Conservation (phyloP, 2,113 vertebrate species). For the Neotoma lepida region DNA sequence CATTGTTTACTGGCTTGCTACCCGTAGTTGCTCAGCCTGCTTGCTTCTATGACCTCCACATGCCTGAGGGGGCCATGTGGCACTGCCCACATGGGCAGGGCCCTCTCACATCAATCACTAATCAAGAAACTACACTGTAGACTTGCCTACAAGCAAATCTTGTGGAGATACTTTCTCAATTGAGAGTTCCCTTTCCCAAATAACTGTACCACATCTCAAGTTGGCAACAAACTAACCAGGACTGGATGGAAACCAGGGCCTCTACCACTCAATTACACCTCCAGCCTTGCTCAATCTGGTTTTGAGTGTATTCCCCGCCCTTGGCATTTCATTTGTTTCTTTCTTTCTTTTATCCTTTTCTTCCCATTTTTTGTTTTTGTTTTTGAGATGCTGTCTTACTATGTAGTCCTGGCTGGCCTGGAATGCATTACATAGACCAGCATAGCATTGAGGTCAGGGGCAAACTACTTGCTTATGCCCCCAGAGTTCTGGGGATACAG, state of each 20-base stretch:
- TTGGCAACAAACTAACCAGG: not conserved
- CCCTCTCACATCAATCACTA: not conserved
- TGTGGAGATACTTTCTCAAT: not conserved
- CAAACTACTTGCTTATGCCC: not conserved
- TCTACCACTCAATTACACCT: not conserved
- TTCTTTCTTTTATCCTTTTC: not conserved
- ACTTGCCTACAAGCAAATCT: not conserved
- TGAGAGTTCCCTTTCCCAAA: not conserved
- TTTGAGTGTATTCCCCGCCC: not conserved
- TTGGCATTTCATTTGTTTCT: not conserved
- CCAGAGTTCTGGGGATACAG: not conserved
- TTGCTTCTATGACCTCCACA: not conserved
- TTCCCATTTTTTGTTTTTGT: not conserved
- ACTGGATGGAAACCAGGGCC: not conserved
- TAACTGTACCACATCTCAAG: not conserved
- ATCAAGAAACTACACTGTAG: not conserved
- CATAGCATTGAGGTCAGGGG: not conserved
- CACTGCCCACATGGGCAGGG: not conserved
- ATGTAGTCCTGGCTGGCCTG: not conserved
- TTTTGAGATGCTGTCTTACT: not conserved
- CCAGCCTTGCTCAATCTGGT: not conserved
- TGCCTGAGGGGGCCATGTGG: not conserved
- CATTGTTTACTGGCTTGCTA: not conserved
- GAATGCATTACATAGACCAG: no score
- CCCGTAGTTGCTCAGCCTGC: not conserved